Conservation (phyloP, 2,113 vertebrate genomes). For the Phainopepla nitens region DNA sequence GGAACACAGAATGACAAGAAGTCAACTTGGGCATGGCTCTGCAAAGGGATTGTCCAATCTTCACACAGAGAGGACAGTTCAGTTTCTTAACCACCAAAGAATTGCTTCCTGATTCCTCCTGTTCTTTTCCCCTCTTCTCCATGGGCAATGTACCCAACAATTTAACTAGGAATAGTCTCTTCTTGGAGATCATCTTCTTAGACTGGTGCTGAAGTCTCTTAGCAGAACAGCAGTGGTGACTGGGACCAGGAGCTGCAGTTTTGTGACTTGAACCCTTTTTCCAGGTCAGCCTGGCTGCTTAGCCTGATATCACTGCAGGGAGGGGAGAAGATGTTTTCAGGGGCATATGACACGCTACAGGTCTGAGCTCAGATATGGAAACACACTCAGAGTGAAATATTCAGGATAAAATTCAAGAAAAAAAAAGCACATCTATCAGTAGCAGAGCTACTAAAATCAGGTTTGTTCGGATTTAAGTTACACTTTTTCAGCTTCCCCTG, state of each 20-base stretch:
- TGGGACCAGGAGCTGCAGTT: not conserved
- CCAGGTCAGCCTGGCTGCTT: not conserved
- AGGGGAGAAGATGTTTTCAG: not conserved
- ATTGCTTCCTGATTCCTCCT: not conserved
- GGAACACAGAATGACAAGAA: rapidly evolving
- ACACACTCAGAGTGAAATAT: not conserved
- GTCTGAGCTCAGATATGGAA: not conserved
- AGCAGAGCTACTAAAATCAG: not conserved
- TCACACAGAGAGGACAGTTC: not conserved
- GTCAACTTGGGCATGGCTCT: rapidly evolving
- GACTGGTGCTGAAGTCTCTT: not conserved
- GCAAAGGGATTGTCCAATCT: not conserved
- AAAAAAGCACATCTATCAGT: not conserved
- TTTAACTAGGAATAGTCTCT: not conserved
- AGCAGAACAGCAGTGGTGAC: not conserved
- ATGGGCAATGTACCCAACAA: not conserved
- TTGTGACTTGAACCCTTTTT: not conserved
- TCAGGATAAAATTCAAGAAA: not conserved
- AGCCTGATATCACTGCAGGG: not conserved
- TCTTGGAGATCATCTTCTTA: not conserved
- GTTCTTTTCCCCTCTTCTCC: not conserved
- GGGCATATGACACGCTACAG: not conserved
- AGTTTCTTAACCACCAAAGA: not conserved
- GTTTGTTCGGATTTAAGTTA: not conserved
- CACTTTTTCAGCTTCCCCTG: not conserved